Evolutionary conservation across 2,113 vertebrate genomes (phyloP).

Genomic region (Psephotus haematonotus): DNA sequence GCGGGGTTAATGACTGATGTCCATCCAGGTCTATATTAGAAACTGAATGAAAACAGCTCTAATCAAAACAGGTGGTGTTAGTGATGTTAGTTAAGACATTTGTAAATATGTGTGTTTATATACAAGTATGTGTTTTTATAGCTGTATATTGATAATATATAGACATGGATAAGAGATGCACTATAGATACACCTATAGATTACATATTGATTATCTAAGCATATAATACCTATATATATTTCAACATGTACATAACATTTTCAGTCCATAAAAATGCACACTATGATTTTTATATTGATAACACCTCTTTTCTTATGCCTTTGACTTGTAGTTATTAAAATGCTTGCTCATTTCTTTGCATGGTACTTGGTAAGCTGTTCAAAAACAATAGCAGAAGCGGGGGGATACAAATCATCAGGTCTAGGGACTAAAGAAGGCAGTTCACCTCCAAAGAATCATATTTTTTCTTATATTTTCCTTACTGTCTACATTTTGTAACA

Average conservation of each 20-base stretch:
- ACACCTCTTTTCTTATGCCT: not conserved
- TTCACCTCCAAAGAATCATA: not conserved
- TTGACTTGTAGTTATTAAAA: not conserved
- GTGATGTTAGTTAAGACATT: not conserved
- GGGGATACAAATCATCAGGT: not conserved
- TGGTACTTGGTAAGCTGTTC: not conserved
- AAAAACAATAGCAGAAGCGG: not conserved
- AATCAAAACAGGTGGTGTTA: not conserved
- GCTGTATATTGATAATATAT: not conserved
- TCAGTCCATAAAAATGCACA: not conserved
- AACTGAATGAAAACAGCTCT: not conserved
- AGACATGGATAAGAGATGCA: not conserved
- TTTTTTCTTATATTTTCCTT: not conserved
- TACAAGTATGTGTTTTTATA: not conserved
- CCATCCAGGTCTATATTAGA: not conserved
- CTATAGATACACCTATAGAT: not conserved
- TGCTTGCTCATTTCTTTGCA: not conserved
- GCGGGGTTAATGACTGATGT: not conserved
- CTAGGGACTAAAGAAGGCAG: not conserved
- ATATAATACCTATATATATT: not conserved
- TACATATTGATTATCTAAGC: not conserved
- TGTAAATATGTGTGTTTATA: not conserved
- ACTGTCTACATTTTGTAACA: not conserved
- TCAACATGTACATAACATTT: not conserved
- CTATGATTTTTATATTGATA: not conserved